phyloP scores from a whole-genome alignment of 2,888 invertebrate genomes.

The Seira ritae region DNA sequence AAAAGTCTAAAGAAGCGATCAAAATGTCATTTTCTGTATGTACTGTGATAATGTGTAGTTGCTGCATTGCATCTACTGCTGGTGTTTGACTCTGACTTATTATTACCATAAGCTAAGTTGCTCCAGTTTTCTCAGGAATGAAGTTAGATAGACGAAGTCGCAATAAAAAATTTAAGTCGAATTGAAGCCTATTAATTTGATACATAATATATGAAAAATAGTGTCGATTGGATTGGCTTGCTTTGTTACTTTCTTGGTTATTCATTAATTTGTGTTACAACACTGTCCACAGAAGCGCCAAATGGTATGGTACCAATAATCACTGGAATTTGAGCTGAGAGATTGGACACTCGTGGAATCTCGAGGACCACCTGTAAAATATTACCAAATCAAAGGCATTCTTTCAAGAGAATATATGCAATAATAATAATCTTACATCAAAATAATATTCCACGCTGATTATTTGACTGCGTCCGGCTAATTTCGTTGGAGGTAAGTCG shows the following conservation, averaged over 20 bases:
- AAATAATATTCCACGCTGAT: constrained; percentile 53
- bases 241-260: too few species aligned
- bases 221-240: too few species aligned
- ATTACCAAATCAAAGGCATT: background rate
- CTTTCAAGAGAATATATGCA: background rate
- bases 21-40: too few species aligned
- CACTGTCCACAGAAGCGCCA: constrained; percentile 43
- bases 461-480: constrained; percentile 55
- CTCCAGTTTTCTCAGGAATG: background rate
- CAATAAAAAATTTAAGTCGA: background rate
- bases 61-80: too few species aligned
- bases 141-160: background rate
- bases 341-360: constrained; percentile 39
- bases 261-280: constrained; percentile 19
- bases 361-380: constrained; percentile 55
- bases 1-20: too few species aligned
- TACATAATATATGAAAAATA: background rate
- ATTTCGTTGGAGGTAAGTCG: constrained; percentile 53
- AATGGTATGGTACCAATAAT: constrained; percentile 59
- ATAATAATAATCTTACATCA: constrained; percentile 54
- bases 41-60: too few species aligned
- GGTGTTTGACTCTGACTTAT: background rate
- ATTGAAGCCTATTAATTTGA: background rate
- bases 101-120: too few species aligned
- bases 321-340: constrained; percentile 58